Evolutionary conservation across 2,797 vertebrate genomes (phyloP).

Genomic region (Trachurus trachurus): DNA sequence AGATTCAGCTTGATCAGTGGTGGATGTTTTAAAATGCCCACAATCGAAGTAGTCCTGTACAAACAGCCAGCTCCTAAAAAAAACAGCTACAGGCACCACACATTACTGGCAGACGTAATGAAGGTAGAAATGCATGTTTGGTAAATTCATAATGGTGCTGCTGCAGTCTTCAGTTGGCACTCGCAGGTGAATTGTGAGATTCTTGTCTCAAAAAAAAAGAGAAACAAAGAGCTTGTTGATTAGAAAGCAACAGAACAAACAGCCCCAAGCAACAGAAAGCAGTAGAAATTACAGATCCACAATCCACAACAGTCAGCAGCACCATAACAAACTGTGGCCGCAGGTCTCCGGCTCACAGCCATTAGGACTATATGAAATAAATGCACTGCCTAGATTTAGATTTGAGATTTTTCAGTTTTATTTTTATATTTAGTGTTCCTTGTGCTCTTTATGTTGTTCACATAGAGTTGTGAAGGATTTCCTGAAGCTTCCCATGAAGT

Average conservation of each 20-base stretch:
- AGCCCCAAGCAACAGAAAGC: slow-evolving; percentile 22
- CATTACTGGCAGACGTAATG: neutral
- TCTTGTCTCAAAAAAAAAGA: slow-evolving; percentile 8
- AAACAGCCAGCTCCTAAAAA: neutral
- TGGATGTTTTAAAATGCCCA: slow-evolving; percentile 1
- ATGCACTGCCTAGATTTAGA: no score
- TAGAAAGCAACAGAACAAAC: slow-evolving; percentile 34
- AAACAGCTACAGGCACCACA: neutral
- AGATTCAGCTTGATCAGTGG: neutral
- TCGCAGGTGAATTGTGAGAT: slow-evolving; percentile 5
- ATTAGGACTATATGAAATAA: no score
- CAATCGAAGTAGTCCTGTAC: neutral
- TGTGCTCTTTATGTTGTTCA: neutral
- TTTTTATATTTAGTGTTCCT: neutral
- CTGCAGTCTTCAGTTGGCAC: neutral
- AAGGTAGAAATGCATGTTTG: neutral
- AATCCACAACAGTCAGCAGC: neutral
- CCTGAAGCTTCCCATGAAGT: neutral
- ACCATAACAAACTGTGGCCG: neutral
- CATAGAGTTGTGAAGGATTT: slow-evolving; percentile 9
- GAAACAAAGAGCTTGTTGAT: slow-evolving; percentile 11
- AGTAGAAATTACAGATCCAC: slow-evolving; percentile 1
- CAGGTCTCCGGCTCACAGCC: neutral
- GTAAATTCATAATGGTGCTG: neutral
- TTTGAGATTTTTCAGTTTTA: neutral